Percentiles rank a stretch among this genome's conserved stretches.
These are phyloP conservation scores for Sarcophaga variegata DNA, from an alignment of 2,888 invertebrate genomes.

Conservation along the genomic window DNA sequence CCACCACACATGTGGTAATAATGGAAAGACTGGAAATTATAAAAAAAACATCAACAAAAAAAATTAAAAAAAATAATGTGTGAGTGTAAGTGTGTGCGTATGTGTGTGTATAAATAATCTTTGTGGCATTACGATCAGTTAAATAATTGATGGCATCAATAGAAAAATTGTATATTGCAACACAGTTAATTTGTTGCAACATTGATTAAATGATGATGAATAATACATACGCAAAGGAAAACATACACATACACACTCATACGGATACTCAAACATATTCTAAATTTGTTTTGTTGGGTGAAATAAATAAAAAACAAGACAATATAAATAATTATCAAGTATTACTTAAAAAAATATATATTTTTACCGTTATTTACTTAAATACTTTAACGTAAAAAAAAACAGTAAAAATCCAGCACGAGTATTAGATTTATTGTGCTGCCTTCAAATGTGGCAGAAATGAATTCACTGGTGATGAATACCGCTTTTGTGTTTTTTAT, in stretches of 20 bases:
- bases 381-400: background rate
- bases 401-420: no score
- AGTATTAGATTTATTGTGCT: no score
- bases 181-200: conserved; percentile 21
- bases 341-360: background rate
- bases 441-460: no score
- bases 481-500: conserved; percentile 20
- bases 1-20: conserved; percentile 68
- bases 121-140: conserved; percentile 66
- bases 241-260: background rate
- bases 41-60: conserved; percentile 27
- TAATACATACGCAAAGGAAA: background rate
- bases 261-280: background rate
- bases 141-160: conserved; percentile 58
- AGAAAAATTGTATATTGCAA: conserved; percentile 24
- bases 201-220: conserved; percentile 51
- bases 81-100: background rate
- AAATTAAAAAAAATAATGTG: background rate
- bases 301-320: conserved; percentile 20
- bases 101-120: conserved; percentile 50
- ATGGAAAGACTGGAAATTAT: conserved; percentile 44
- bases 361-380: conserved; percentile 13
- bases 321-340: background rate
- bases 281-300: conserved; percentile 43
- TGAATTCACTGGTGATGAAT: conserved; percentile 6